Percentiles rank a stretch among this genome's conserved stretches.
These are phyloP conservation scores for Empidonax traillii DNA, from an alignment of 2,113 vertebrate species.

Conservation along the genomic window DNA sequence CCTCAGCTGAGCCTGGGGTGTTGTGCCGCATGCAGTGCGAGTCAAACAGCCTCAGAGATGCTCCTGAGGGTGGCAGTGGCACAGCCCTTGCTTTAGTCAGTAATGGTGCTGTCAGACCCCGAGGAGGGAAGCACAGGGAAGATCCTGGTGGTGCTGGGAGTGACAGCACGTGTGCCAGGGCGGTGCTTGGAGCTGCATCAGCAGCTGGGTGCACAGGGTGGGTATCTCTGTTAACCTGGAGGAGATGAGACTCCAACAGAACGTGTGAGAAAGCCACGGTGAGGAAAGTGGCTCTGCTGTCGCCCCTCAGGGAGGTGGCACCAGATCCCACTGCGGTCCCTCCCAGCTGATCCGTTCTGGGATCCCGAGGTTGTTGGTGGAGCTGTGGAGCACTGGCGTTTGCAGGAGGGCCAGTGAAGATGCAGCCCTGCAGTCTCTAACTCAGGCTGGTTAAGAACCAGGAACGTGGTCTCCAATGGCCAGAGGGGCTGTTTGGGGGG, in stretches of 20 bases:
- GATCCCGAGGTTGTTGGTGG: accelerated
- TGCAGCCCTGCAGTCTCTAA: background rate
- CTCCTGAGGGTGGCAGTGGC: background rate
- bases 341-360: accelerated
- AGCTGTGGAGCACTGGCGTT: background rate
- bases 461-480: background rate
- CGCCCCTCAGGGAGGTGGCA: accelerated
- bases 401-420: background rate
- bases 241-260: background rate
- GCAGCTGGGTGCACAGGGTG: background rate
- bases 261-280: accelerated
- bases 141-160: too few species aligned
- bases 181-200: background rate
- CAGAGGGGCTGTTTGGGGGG: background rate
- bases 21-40: background rate
- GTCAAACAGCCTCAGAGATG: background rate
- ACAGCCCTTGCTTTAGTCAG: background rate
- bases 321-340: accelerated
- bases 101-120: background rate
- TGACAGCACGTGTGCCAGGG: background rate
- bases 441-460: background rate
- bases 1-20: background rate
- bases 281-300: background rate
- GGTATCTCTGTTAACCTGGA: background rate
- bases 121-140: background rate